Base-by-base conservation (phyloP, 1,140 invertebrate species). In the Halotydeus destructor region DNA sequence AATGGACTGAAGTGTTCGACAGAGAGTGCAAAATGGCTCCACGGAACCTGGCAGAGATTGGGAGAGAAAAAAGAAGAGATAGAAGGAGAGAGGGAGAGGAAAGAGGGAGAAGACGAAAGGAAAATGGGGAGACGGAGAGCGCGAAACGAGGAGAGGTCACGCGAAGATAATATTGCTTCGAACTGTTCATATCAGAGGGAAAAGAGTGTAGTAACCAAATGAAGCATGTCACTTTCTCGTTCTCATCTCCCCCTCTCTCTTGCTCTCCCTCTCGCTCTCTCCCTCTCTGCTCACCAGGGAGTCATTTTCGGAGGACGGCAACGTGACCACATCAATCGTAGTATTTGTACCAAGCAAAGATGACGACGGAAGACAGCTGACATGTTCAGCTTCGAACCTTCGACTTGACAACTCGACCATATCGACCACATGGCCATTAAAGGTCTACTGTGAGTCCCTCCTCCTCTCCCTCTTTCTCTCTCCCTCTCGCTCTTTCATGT, bases 371-470 rank as follows among this genome's bases (percentile, higher is more conserved):
- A 76, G 74, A 52, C 76, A 73, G 57, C 61, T 86, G 46, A 70
- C 75, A 3, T 86, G 81, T 58, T 67, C 74, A 43, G 75, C 79
- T 6, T 76, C 81, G 57, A 84, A 85, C 60, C 72, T 76, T 55
- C 67, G 71, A 45, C 69, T 76, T 58, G 24, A 39, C 9, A 64
- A 65, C 28, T 69, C 64, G 22, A 61, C 69, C 27, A 58, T 65
- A 1, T 75, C 81, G 62, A 77, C 82, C 57, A 72, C 72, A 44
- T 83, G 79, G 78, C 71, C 69, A 48, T 62, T 85, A 37, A 72
- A 80, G 57, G 78, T 85, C 57, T 75, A 81, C 56, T 84, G 80
- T 85, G 66, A 72, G 74, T 67, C 8, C 66, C n/a, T 21, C 5
- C 14, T 37, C n/a, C n/a, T n/a, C n/a, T n/a, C n/a, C n/a, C n/a